Base-by-base conservation (phyloP, 2,888 invertebrate species). In the Graphium colonna region DNA sequence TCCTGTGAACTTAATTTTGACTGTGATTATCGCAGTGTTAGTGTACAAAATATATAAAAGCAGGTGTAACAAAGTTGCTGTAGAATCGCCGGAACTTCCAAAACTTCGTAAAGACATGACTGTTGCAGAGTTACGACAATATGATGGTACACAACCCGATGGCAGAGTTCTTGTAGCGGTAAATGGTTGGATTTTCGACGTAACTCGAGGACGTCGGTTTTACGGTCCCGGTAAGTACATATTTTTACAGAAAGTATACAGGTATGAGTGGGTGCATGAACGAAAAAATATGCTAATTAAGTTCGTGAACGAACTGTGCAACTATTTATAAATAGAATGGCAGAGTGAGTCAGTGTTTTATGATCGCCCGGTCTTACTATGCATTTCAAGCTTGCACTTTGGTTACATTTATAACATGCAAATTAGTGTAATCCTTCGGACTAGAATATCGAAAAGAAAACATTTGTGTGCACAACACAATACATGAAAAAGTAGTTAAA, bases 101-200 rank as follows among this genome's bases (percentile, higher is more conserved):
- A 96, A 95, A 83, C 74, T 98, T 72, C 94, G 96, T 65, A 93
- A 93, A 69, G 98, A 99, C 79, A 97, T 98, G 90, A 97, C 96
- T 1, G 90, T 96, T 39, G 92, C 95, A 65, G 97, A 99, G 80
- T 87, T 99, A 61, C 93, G 93, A 63, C 92, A 94, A 64, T 98
- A 93, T 77, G 96, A 98, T 77, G 98, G 98, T 3, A 95, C 88
- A 51, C 95, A 94, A 71, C 90, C 93, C 26, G 97, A 98, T 72
- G 97, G 97, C 18, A 90, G 98, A 62, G 94, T 98, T 57, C 90
- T 98, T 61, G 93, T 99, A 40, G 98, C 97, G 7, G 96, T 98
- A 49, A 98, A 98, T 81, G 97, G 98, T 18, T 97, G 94, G 89
- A 95, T 99, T 48, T 99, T 97, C 86, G 98, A 99, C 88, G 97